These are phyloP conservation scores for Holothuria leucospilota DNA, from an alignment of 53 echinoderm and acorn worm species.

Conservation along the genomic window DNA sequence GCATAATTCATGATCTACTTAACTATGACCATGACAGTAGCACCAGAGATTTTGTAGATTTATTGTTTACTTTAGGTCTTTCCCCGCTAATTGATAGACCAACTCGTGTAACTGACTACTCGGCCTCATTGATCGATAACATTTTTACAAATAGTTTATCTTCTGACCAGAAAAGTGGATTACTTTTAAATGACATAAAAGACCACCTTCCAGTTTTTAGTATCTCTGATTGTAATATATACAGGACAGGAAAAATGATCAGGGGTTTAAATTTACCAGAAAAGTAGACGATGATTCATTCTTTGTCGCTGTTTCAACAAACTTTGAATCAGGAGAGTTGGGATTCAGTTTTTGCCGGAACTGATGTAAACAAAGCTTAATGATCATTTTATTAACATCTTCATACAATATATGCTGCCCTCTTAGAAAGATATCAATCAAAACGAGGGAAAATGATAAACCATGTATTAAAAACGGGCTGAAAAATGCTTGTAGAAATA, in stretches of 20 bases:
- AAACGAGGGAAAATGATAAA: no score
- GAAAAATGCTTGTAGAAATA: no score
- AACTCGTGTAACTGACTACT: background rate
- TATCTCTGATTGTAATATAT: background rate
- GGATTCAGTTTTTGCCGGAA: background rate
- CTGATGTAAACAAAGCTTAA: background rate
- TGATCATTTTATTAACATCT: no score
- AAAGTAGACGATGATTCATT: background rate
- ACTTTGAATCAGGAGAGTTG: background rate
- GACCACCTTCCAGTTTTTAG: slow-evolving; percentile 34
- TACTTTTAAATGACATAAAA: slow-evolving; percentile 27
- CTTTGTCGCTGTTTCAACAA: background rate
- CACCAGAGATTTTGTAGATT: slow-evolving; percentile 1
- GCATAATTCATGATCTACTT: no score
- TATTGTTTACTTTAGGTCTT: background rate
- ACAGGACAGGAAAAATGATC: background rate
- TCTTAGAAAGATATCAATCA: no score
- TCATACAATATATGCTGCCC: no score
- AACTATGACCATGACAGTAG: background rate
- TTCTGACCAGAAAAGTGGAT: no score
- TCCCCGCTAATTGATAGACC: slow-evolving; percentile 30
- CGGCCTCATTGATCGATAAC: slow-evolving; percentile 19
- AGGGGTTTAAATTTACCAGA: no score
- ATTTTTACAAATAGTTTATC: slow-evolving; percentile 15
- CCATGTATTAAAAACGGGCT: no score